Evolutionary conservation across 1,140 invertebrate genomes (phyloP).

Genomic region (Diplogasteroides magnus): DNA sequence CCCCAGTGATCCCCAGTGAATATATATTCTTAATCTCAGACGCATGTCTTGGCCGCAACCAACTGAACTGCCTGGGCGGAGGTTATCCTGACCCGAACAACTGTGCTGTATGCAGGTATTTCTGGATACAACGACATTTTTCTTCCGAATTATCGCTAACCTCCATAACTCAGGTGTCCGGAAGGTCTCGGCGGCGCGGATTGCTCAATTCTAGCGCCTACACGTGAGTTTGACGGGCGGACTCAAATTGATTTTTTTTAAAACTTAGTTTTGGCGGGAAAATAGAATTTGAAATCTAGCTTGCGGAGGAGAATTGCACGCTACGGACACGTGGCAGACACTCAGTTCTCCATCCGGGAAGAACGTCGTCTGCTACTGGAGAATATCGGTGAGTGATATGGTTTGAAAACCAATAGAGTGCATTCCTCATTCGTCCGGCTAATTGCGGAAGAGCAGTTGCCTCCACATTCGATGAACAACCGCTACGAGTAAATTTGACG

Average conservation of each 20-base stretch:
- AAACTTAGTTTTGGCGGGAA: background rate
- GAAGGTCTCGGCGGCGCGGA: slow-evolving; percentile 53
- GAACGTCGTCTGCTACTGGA: slow-evolving; percentile 53
- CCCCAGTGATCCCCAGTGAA: too few relatives aligned
- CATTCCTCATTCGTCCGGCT: too few relatives aligned
- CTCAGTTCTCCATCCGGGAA: slow-evolving; percentile 45
- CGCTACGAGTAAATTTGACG: too few relatives aligned
- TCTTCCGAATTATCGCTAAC: background rate
- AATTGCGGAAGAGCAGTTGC: too few relatives aligned
- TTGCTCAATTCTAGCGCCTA: slow-evolving; percentile 48
- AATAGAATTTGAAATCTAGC: slow-evolving; percentile 28
- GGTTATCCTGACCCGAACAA: slow-evolving; percentile 55
- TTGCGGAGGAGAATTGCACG: slow-evolving; percentile 47
- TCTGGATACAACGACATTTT: background rate
- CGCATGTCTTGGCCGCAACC: slow-evolving; percentile 29
- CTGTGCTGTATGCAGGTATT: slow-evolving; percentile 19
- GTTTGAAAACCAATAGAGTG: too few relatives aligned
- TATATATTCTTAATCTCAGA: slow-evolving; percentile 30
- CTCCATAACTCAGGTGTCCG: slow-evolving; percentile 39
- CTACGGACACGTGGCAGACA: slow-evolving; percentile 54
- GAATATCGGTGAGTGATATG: slow-evolving; percentile 42
- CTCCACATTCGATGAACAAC: too few relatives aligned
- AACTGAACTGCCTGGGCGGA: slow-evolving; percentile 44
- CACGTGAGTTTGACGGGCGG: slow-evolving; percentile 35
- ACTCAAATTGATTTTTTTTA: slow-evolving; percentile 6